These are phyloP conservation scores for Nibea albiflora DNA, from an alignment of 2,113 vertebrate species.

Conservation along the genomic window DNA sequence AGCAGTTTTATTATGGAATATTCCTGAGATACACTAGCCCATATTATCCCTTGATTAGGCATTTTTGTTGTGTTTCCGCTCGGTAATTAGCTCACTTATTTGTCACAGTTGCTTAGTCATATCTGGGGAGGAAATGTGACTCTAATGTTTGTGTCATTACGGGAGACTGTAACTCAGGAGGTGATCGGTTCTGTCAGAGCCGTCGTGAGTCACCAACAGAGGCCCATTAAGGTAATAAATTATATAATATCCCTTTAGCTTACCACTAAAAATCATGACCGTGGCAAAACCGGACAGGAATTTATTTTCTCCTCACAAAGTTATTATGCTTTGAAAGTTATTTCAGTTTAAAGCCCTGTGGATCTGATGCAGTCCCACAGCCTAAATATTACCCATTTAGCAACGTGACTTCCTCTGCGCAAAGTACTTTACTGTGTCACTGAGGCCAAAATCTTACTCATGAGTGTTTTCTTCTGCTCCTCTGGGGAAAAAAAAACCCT, in stretches of 20 bases:
- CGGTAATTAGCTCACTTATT: constrained; percentile 58
- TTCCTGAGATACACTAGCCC: constrained; percentile 15
- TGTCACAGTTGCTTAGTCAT: constrained; percentile 37
- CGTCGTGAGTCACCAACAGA: constrained; percentile 33
- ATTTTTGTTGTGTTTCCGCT: constrained; percentile 42
- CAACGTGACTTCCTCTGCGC: constrained; percentile 17
- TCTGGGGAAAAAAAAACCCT: constrained; percentile 59
- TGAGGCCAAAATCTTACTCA: constrained; percentile 34
- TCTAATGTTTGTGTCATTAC: constrained; percentile 59
- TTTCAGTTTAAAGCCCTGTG: constrained; percentile 14
- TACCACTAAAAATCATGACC: constrained; percentile 43
- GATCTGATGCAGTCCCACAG: constrained; percentile 1
- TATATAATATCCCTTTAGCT: constrained; percentile 26
- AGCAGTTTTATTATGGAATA: background rate
- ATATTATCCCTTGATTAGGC: constrained; percentile 39
- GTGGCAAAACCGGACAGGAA: constrained; percentile 24
- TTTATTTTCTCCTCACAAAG: constrained; percentile 19
- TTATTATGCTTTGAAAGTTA: constrained; percentile 32
- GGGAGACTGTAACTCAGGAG: constrained; percentile 47
- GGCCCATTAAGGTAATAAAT: constrained; percentile 58
- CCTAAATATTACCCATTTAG: constrained; percentile 41
- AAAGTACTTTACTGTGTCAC: constrained; percentile 32
- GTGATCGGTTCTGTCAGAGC: constrained; percentile 49
- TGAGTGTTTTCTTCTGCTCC: constrained; percentile 37
- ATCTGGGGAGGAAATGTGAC: constrained; percentile 51